Conservation (phyloP, 2,888 invertebrate genomes). For the Sarcophaga rosellei region DNA sequence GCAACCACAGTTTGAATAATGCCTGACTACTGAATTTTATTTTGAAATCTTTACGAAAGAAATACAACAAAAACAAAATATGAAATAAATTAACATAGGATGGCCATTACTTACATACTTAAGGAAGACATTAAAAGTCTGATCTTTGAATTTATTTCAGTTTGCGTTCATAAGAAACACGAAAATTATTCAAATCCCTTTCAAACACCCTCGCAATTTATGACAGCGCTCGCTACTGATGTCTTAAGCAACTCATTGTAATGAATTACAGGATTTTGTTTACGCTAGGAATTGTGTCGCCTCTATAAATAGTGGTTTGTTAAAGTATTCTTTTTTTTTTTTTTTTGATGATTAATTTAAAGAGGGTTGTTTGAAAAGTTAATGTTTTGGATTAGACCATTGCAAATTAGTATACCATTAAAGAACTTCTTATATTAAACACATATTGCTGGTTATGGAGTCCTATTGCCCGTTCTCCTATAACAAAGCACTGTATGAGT, state of each 20-base stretch:
- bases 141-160: conserved; percentile 45
- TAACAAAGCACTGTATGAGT: too few relatives aligned
- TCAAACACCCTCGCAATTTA: conserved; percentile 43
- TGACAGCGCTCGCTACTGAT: conserved; percentile 24
- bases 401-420: not conserved
- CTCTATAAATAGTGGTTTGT: not conserved
- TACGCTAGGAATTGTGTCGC: not conserved
- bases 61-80: not conserved
- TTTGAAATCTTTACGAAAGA: not conserved
- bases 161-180: not conserved
- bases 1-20: not conserved
- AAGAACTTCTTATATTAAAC: not conserved
- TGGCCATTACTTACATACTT: conserved; percentile 63
- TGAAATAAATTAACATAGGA: conserved; percentile 62
- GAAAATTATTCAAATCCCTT: conserved; percentile 3
- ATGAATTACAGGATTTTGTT: not conserved
- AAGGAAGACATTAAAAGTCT: conserved; percentile 52
- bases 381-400: not conserved
- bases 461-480: too few relatives aligned
- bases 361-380: not conserved
- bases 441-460: not conserved
- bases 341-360: too few relatives aligned
- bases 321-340: not conserved
- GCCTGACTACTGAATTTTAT: too few relatives aligned
- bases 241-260: not conserved